Evolutionary conservation across 2,797 vertebrate species (phyloP), one percentile per base, ranked within the genome.

Genomic region (Ara ararauna): DNA sequence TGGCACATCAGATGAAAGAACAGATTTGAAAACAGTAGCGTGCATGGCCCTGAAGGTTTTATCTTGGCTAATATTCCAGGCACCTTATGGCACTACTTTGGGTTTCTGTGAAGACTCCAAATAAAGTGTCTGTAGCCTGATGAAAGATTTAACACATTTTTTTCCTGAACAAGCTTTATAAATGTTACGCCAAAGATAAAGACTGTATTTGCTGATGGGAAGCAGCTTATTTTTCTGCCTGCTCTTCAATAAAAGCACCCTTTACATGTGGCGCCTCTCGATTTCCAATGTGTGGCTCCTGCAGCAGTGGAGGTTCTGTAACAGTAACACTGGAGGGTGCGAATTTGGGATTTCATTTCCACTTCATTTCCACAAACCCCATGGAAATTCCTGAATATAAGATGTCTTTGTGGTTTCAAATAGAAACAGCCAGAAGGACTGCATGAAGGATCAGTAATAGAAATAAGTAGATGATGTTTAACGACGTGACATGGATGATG

Each of bases 1-100:
- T 98, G 97, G 95, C 97, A 97, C 75, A 76, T 97, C 97, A 96
- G 96, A 97, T 97, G 95, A 97, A 97, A 97, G 97, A 97, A 98
- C 98, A 98, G 97, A 97, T 98, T 98, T 98, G 97, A 97, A 97
- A 98, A 97, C 98, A 97, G 97, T 97, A 97, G 97, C 96, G 85
- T 97, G 96, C 79, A 50, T 89, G 95, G 96, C 97, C 97, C 97
- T 95, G 93, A 97, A 98, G 97, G 94, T 94, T 97, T 98, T 96
- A 89, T 96, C 97, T 98, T 97, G 97, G 97, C 96, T 97, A 95
- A 97, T 98, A 96, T 96, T 97, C 96, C 94, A 89, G 89, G 91
- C 94, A 97, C 98, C 97, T 97, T 97, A 97, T 96, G 97, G 96
- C 90, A 79, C 86, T 96, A 89, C 94, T 97, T 94, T 79, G 94